phyloP scores from a whole-genome alignment of 2,888 invertebrate species.

The Carcina quercana region DNA sequence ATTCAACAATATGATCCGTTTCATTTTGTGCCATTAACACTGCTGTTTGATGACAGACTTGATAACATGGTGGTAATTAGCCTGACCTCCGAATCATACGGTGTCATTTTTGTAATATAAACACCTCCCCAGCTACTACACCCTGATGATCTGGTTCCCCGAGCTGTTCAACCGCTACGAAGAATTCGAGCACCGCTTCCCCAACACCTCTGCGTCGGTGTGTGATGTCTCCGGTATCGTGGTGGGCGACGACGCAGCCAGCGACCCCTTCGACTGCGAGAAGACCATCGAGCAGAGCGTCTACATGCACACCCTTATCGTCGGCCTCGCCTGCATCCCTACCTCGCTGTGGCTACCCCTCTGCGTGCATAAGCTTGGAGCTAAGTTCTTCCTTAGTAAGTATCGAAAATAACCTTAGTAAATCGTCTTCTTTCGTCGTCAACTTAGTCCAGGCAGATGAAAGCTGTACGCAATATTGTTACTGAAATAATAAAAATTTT shows the following conservation, averaged over 20 bases:
- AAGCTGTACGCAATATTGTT: too few species aligned
- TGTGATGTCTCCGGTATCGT: constrained; percentile 84
- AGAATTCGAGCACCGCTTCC: constrained; percentile 79
- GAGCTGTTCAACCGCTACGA: constrained; percentile 90
- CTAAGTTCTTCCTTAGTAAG: constrained; percentile 88
- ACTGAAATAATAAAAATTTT: too few species aligned
- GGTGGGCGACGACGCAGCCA: constrained; percentile 50
- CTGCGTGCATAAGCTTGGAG: constrained; percentile 85
- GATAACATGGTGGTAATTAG: too few species aligned
- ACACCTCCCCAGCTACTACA: constrained; percentile 83
- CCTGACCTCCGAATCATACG: too few species aligned
- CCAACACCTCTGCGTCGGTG: constrained; percentile 80
- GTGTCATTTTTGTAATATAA: background rate
- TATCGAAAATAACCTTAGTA: too few species aligned
- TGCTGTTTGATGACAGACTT: too few species aligned
- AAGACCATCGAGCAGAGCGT: constrained; percentile 79
- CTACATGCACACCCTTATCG: constrained; percentile 84
- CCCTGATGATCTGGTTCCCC: constrained; percentile 94
- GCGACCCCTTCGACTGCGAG: constrained; percentile 75
- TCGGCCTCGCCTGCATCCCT: constrained; percentile 86
- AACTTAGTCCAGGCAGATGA: too few species aligned
- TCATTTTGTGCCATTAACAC: too few species aligned
- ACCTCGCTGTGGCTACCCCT: constrained; percentile 86
- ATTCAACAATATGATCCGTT: too few species aligned
- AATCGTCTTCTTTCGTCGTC: too few species aligned